phyloP scores from a whole-genome alignment of 2,113 vertebrate species.

The Rafetus swinhoei region DNA sequence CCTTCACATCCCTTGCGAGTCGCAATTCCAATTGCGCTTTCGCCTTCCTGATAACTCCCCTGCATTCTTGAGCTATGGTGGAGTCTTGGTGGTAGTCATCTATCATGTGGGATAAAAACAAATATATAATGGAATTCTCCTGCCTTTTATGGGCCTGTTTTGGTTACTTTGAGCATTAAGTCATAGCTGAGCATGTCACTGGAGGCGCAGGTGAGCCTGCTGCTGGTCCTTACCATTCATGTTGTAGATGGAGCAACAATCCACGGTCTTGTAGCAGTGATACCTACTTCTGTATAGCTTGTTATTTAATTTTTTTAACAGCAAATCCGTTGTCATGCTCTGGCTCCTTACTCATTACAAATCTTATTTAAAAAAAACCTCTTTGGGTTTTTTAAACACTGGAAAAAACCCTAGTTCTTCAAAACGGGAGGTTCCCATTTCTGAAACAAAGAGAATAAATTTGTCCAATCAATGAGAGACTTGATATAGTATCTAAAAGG shows the following conservation, averaged over 20 bases:
- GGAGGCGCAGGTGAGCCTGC: neutral
- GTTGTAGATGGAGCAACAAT: neutral
- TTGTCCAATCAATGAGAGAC: neutral
- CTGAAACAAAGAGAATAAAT: neutral
- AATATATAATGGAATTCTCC: neutral
- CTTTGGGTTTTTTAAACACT: neutral
- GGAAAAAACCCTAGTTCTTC: neutral
- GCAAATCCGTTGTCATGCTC: neutral
- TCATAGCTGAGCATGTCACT: neutral
- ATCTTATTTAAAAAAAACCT: neutral
- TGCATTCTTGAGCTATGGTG: too few relatives aligned
- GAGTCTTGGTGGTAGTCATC: neutral
- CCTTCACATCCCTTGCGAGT: too few relatives aligned
- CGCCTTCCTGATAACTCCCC: too few relatives aligned
- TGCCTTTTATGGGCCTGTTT: slow-evolving; percentile 14
- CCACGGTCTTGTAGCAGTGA: neutral
- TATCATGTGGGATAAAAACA: neutral
- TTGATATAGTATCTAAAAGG: neutral
- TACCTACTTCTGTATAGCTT: neutral
- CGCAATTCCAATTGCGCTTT: too few relatives aligned
- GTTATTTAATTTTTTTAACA: neutral
- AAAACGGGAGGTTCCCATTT: neutral
- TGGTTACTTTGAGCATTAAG: slow-evolving; percentile 15
- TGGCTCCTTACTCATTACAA: neutral
- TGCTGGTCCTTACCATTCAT: neutral